These are phyloP conservation scores for Pluvianellus socialis DNA, from an alignment of 2,113 vertebrate genomes.

Conservation along the genomic window DNA sequence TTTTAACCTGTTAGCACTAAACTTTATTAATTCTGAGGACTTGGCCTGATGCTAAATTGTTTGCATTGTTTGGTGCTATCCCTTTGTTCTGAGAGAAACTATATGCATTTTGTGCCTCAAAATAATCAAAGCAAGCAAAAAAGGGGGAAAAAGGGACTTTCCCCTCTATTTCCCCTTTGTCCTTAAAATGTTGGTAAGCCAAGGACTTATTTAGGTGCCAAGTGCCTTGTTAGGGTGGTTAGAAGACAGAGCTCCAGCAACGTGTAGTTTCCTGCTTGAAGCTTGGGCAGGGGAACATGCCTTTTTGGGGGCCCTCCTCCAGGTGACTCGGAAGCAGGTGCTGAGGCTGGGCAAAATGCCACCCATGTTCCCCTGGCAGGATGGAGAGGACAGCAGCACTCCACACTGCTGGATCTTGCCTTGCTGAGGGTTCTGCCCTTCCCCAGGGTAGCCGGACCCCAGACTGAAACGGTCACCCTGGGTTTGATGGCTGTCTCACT, in stretches of 20 bases:
- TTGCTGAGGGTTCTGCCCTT: neutral
- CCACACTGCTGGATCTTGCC: neutral
- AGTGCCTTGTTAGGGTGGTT: neutral
- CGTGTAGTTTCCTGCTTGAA: neutral
- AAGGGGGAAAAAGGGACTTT: neutral
- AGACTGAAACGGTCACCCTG: rapidly evolving
- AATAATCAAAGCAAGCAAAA: neutral
- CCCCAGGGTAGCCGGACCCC: neutral
- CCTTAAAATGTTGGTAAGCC: neutral
- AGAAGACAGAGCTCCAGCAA: neutral
- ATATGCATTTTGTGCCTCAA: constrained; percentile 63
- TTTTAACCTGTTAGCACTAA: constrained; percentile 69
- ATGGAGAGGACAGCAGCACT: neutral
- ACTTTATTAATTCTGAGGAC: constrained; percentile 73
- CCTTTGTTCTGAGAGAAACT: constrained; percentile 6
- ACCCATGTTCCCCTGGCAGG: rapidly evolving
- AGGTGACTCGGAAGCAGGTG: neutral
- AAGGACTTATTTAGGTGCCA: neutral
- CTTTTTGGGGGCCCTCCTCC: neutral
- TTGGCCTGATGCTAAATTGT: constrained; percentile 79
- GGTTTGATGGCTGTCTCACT: neutral
- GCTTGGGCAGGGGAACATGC: neutral
- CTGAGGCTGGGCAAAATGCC: neutral
- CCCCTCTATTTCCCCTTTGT: neutral
- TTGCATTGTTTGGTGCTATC: constrained; percentile 49